Base-by-base conservation (phyloP, 2,113 vertebrate genomes). In the Mellivora capensis region DNA sequence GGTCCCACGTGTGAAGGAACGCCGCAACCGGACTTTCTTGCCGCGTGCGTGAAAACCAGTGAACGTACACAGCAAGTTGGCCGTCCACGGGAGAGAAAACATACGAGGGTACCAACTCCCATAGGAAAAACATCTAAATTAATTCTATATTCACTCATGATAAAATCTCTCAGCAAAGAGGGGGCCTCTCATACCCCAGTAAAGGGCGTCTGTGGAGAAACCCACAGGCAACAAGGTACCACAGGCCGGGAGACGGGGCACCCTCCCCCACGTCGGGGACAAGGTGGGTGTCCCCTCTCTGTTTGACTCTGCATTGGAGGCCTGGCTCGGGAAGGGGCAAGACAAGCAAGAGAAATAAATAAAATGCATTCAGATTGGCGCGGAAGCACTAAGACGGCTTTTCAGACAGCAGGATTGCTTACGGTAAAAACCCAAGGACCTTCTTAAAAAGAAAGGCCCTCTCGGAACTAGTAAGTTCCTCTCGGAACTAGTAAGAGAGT, bases 1-100 rank as follows among this genome's bases (percentile, higher is more conserved):
- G 37, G 20, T 2, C 1, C 42, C 3, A 29, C 2, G 23, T 4
- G 18, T 27, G 49, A 52, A 62, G 44, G 9, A 7, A 47, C 0
- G 25, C 80, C 74, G 61, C 47, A 37, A 54, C n/a, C 57, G 69
- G 59, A n/a, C 29, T 90, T 54, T 47, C 72, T 49, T 39, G n/a
- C 23, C 27, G 52, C 49, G 72, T 6, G 29, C 44, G 42, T 13
- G 93, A 84, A 80, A 87, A n/a, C 54, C 76, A 57, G 12, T 83
- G 7, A 54, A 29, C 20, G 8, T 11, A 76, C 23, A 61, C 1
- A n/a, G 29, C 34, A 31, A 14, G 17, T 27, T 61, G 69, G 62
- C 2, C 29, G 20, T 34, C 21, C 62, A 42, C 14, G 47, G 20
- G 81, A 39, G 34, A 31, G 61, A 64, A 5, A 47, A n/a, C 31